A percentile compares a stretch with the other conserved stretches of the same genome.
Evolutionary conservation across 2,113 vertebrate species (phyloP).

Genomic region (Vicugna pacos): DNA sequence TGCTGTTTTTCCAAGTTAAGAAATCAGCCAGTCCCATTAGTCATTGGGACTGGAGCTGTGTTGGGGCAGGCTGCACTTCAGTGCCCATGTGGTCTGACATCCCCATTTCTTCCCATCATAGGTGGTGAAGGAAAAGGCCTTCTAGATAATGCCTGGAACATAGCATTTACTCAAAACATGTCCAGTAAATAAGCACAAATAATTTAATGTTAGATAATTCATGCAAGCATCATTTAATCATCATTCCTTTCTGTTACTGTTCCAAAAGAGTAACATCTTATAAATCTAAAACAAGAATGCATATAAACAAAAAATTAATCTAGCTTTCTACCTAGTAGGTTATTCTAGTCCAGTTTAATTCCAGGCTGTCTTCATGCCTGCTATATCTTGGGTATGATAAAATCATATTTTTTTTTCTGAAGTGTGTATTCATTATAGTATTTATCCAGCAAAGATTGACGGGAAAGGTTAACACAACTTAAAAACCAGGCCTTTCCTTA

Average conservation of each 20-base stretch:
- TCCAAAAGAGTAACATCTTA: not conserved
- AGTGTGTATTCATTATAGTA: not conserved
- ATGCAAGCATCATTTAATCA: not conserved
- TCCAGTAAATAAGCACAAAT: not conserved
- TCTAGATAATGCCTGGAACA: not conserved
- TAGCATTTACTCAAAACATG: not conserved
- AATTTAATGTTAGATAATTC: not conserved
- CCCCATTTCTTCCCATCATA: not conserved
- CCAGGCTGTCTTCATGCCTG: not conserved
- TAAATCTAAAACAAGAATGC: not conserved
- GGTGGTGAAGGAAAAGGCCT: not conserved
- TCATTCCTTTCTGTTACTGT: not conserved
- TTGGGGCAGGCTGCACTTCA: not conserved
- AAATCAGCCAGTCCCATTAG: not conserved
- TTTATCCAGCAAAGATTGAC: not conserved
- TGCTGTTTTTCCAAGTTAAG: not conserved
- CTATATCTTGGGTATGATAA: not conserved
- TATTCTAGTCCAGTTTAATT: constrained; percentile 18
- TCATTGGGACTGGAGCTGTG: not conserved
- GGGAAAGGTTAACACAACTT: not conserved
- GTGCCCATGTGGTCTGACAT: fast-evolving
- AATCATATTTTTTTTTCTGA: not conserved
- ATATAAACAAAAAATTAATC: not conserved
- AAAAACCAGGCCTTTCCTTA: not conserved
- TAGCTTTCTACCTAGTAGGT: not conserved